Conservation (phyloP, 1,140 invertebrate species). For the Scaptomyza montana region DNA sequence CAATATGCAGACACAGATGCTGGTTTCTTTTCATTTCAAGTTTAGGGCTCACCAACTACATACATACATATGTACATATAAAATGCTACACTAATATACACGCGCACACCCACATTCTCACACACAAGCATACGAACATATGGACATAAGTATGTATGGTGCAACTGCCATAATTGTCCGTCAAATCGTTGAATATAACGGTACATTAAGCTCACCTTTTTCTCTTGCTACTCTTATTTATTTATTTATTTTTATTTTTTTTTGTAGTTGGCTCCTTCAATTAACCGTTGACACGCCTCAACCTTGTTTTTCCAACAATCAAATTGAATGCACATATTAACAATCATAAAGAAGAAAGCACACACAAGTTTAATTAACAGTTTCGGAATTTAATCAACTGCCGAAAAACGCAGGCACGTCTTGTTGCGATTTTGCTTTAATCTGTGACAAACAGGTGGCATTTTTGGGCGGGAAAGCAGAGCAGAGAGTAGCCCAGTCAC, state of each 20-base stretch:
- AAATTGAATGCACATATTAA: conserved; percentile 27
- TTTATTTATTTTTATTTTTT: not conserved
- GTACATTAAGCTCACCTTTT: conserved; percentile 38
- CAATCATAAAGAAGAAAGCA: not conserved
- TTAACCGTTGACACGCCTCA: not conserved
- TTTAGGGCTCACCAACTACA: conserved; percentile 28
- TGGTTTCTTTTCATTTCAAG: conserved; percentile 42
- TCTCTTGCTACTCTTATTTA: conserved; percentile 3
- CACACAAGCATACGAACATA: not conserved
- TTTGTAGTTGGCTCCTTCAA: no score
- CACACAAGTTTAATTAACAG: conserved; percentile 12
- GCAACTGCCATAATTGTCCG: conserved; percentile 6
- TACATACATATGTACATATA: conserved; percentile 10
- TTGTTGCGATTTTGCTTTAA: conserved; percentile 25
- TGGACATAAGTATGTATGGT: not conserved
- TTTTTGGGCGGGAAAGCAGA: not conserved
- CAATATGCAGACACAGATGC: conserved; percentile 27
- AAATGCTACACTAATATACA: no score
- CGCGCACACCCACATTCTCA: no score
- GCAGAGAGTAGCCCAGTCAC: conserved; percentile 24
- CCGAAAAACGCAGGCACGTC: conserved; percentile 52
- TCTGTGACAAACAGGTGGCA: not conserved
- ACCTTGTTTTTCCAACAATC: conserved; percentile 12
- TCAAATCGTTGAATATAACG: conserved; percentile 28
- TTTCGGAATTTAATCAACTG: conserved; percentile 45